These are phyloP conservation scores for Fragum sueziense DNA, from an alignment of 2,888 invertebrate species.

Conservation along the genomic window DNA sequence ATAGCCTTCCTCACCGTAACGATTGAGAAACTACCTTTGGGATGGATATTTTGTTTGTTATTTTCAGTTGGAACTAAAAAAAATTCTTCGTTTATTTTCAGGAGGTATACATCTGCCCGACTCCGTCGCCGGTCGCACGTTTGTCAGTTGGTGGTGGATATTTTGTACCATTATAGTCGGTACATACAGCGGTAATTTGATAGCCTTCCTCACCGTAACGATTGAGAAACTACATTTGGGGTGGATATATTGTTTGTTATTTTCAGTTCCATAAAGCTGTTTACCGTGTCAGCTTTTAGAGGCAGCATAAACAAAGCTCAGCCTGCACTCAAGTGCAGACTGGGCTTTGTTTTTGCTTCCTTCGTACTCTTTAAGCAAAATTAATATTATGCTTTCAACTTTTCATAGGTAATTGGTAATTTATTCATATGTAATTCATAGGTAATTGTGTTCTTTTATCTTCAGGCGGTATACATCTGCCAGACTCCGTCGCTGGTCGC, in stretches of 20 bases:
- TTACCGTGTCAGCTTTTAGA: too few relatives aligned
- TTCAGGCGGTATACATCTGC: constrained; percentile 59
- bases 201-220: constrained; percentile 76
- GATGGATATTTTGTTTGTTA: too few relatives aligned
- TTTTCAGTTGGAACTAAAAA: too few relatives aligned
- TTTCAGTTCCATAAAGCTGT: too few relatives aligned
- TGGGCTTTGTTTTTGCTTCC: too few relatives aligned
- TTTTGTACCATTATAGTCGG: constrained; percentile 73
- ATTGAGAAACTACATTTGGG: constrained; percentile 69
- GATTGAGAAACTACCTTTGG: constrained; percentile 68
- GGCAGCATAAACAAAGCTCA: too few relatives aligned
- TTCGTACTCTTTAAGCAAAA: too few relatives aligned
- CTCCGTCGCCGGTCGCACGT: constrained; percentile 64
- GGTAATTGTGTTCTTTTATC: not conserved
- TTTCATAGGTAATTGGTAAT: too few relatives aligned
- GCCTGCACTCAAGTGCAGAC: too few relatives aligned
- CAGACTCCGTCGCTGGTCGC: constrained; percentile 64
- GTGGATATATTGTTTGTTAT: too few relatives aligned
- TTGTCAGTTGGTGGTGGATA: constrained; percentile 70
- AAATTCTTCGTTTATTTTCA: not conserved
- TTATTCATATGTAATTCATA: too few relatives aligned
- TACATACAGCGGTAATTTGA: constrained; percentile 77
- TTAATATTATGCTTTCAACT: too few relatives aligned
- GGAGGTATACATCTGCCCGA: constrained; percentile 61
- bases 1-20: constrained; percentile 77